phyloP scores from a whole-genome alignment of 1,140 invertebrate species.

The Centruroides vittatus region DNA sequence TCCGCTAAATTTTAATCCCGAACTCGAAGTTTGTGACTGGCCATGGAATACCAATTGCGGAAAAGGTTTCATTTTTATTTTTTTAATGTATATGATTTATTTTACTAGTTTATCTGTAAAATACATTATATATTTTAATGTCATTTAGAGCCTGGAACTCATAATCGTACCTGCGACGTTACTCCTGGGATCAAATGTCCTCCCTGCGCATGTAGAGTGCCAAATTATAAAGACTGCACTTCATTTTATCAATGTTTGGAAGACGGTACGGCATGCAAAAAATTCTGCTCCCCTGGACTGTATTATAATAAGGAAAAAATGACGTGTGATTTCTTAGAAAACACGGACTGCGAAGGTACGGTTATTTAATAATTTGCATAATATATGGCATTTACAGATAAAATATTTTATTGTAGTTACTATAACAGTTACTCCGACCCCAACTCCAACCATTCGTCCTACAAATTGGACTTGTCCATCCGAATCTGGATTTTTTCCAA shows the following conservation, averaged over 20 bases:
- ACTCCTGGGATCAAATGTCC: not conserved
- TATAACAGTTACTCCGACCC: too few species aligned
- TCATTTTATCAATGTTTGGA: slow-evolving; percentile 8
- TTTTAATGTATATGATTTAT: not conserved
- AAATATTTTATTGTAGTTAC: too few species aligned
- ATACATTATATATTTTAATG: not conserved
- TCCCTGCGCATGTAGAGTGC: slow-evolving; percentile 2
- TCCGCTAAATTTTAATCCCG: slow-evolving; percentile 18
- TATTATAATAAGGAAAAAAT: not conserved
- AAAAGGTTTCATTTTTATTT: not conserved
- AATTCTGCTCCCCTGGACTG: not conserved
- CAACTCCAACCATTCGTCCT: slow-evolving; percentile 3
- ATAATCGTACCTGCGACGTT: not conserved
- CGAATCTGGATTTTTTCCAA: slow-evolving; percentile 12
- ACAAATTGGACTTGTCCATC: not conserved
- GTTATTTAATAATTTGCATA: not conserved
- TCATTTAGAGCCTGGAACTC: not conserved
- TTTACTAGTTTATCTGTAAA: not conserved
- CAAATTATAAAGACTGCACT: slow-evolving; percentile 11
- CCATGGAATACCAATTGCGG: slow-evolving; percentile 13
- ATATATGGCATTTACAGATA: too few species aligned
- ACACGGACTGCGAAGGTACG: slow-evolving; percentile 2
- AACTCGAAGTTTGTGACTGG: slow-evolving; percentile 18
- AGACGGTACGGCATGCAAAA: slow-evolving; percentile 2
- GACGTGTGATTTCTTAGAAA: slow-evolving; percentile 1